These are phyloP conservation scores for Morpho achilles DNA, from an alignment of 2,888 invertebrate genomes.

Conservation along the genomic window DNA sequence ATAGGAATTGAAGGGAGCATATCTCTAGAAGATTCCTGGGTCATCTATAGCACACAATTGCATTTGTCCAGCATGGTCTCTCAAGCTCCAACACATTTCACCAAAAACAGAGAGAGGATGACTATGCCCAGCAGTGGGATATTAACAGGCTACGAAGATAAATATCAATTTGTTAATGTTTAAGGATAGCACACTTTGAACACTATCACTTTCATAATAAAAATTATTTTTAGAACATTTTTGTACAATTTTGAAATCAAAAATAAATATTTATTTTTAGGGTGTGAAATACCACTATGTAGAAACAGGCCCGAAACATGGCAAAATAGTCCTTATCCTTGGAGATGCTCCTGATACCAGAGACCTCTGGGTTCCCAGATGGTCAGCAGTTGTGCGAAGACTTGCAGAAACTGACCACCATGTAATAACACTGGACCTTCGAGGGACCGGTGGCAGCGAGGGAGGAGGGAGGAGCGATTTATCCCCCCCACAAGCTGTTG, in stretches of 20 bases:
- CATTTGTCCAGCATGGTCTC: too few species aligned
- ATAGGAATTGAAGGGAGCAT: too few species aligned
- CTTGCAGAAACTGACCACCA: slow-evolving; percentile 55
- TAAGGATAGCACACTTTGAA: too few species aligned
- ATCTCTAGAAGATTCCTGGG: too few species aligned
- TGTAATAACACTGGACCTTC: slow-evolving; percentile 61
- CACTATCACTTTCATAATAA: too few species aligned
- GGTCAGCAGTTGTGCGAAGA: slow-evolving; percentile 50
- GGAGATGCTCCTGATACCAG: slow-evolving; percentile 64
- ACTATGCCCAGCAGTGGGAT: too few species aligned
- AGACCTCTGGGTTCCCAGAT: slow-evolving; percentile 56
- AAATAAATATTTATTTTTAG: slow-evolving; percentile 36
- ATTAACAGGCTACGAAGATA: too few species aligned
- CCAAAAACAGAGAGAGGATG: too few species aligned
- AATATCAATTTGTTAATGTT: too few species aligned
- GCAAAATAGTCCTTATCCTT: slow-evolving; percentile 54
- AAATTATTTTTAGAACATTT: too few species aligned
- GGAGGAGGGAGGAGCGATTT: slow-evolving; percentile 54
- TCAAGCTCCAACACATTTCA: too few species aligned
- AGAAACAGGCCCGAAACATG: slow-evolving; percentile 60
- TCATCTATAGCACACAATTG: too few species aligned
- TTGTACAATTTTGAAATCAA: not conserved
- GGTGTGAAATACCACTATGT: slow-evolving; percentile 73
- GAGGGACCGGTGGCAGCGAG: slow-evolving; percentile 68
- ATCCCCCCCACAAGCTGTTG: slow-evolving; percentile 58